Percentiles rank a stretch among this genome's conserved stretches.
Evolutionary conservation across 2,797 vertebrate species (phyloP).

Genomic region (Gymnocypris eckloni): DNA sequence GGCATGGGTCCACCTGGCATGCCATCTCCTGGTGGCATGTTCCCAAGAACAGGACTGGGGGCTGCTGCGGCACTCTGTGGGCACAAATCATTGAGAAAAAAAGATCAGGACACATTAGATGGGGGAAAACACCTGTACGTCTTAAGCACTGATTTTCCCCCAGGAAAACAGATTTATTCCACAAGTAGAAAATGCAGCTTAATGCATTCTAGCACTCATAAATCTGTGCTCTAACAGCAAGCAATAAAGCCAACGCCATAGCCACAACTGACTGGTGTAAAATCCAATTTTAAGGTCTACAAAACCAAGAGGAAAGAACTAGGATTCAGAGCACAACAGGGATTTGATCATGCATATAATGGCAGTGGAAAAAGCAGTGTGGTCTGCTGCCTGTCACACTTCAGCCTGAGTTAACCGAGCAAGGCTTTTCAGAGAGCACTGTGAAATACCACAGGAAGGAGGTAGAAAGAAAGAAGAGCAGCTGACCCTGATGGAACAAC

Average conservation of each 20-base stretch:
- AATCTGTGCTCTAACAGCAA: slow-evolving; percentile 14
- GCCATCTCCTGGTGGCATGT: slow-evolving; percentile 96
- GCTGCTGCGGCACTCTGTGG: slow-evolving; percentile 95
- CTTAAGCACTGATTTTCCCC: background rate
- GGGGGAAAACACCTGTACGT: background rate
- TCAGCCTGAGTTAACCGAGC: slow-evolving; percentile 50
- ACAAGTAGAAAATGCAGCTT: slow-evolving; percentile 19
- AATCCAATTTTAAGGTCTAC: slow-evolving; percentile 41
- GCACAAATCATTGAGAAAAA: slow-evolving; percentile 43
- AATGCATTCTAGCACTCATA: slow-evolving; percentile 30
- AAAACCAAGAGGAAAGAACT: slow-evolving; percentile 28
- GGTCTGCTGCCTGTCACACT: slow-evolving; percentile 38
- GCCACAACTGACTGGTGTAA: slow-evolving; percentile 35
- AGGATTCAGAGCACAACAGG: slow-evolving; percentile 19
- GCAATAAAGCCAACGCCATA: slow-evolving; percentile 13
- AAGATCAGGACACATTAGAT: background rate
- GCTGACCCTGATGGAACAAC: slow-evolving; percentile 4
- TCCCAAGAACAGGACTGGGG: slow-evolving; percentile 98
- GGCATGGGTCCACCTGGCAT: slow-evolving; percentile 98
- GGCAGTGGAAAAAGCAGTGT: slow-evolving; percentile 31
- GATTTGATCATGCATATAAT: slow-evolving; percentile 34
- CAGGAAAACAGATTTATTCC: background rate
- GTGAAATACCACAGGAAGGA: slow-evolving; percentile 79
- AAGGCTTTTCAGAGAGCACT: slow-evolving; percentile 68
- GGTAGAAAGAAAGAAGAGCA: slow-evolving; percentile 63